Evolutionary conservation across 64 coral and sea anemone species (phyloP), one percentile per base, ranked within the genome.

Genomic region (Montipora capricornis): DNA sequence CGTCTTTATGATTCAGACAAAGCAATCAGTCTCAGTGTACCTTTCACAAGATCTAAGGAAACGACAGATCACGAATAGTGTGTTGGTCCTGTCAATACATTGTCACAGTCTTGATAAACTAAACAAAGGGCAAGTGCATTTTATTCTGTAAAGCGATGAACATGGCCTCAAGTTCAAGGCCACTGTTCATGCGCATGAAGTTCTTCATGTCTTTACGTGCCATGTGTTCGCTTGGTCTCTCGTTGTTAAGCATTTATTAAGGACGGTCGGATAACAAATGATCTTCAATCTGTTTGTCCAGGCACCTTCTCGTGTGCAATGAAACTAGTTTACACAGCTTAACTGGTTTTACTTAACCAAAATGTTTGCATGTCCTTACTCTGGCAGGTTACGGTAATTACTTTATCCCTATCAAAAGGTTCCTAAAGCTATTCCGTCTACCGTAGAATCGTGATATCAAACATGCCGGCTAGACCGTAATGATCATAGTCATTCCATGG

Each of bases 291-390:
- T 26, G 0, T 14, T 20, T 69, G 20, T 52, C 13, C 15, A 78
- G 46, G 47, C 45, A 13, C 66, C 16, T 86, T 68, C 47, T 71
- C 62, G 16, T 49, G 16, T 49, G 46, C 44, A 17, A 14, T 47
- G 16, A 76, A 78, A 76, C 24, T 76, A 37, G 11, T 68, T 84
- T 83, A 17, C 47, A 68, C 59, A 84, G 81, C 81, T 84, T 84
- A 84, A 84, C 61, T 14, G 64, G 64, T 84, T 68, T 84, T 19
- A 66, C 14, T 57, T 11, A 57, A 8, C 53, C 11, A 57, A 57
- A 57, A 6, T 57, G 53, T 57, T 57, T 57, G 53, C 11, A 57
- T 57, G 6, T 57, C 0, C 53, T 6, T 11, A 57, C 49, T 51
- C 66, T 71, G 37, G 37, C 37, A 44, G 51, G 12, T 50, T 45